Percentiles rank a stretch among this genome's conserved stretches.
These are phyloP conservation scores for Apis dorsata DNA, from an alignment of 1,140 invertebrate species.

Conservation along the genomic window DNA sequence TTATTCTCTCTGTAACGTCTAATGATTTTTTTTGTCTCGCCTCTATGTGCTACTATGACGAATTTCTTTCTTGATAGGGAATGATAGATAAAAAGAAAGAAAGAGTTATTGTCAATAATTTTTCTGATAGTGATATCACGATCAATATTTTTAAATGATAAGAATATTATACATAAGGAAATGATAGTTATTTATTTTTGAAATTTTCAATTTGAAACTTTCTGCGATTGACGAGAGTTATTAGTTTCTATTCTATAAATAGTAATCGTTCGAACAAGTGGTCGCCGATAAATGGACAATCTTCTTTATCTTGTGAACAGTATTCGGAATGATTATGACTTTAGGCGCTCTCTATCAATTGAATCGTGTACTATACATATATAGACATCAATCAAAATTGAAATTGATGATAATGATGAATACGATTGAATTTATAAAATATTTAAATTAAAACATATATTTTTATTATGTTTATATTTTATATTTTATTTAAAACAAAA, in stretches of 20 bases:
- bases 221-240: too few species aligned
- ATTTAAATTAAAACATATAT: too few species aligned
- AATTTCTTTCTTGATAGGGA: neutral
- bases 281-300: constrained; percentile 43
- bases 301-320: constrained; percentile 40
- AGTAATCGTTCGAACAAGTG: constrained; percentile 20
- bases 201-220: neutral
- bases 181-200: neutral
- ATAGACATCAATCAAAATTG: neutral
- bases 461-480: too few species aligned
- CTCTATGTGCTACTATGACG: neutral
- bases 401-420: too few species aligned
- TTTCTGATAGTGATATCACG: too few species aligned
- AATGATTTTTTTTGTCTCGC: too few species aligned
- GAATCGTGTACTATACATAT: neutral
- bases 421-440: too few species aligned
- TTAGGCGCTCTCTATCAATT: constrained; percentile 41
- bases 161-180: neutral
- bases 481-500: too few species aligned
- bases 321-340: neutral
- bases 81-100: too few species aligned
- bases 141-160: too few species aligned
- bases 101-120: too few species aligned
- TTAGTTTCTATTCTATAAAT: neutral
- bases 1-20: neutral